A percentile compares a stretch with the other conserved stretches of the same genome.
phyloP scores from a whole-genome alignment of 2,113 vertebrate species.

The Clupea harengus region DNA sequence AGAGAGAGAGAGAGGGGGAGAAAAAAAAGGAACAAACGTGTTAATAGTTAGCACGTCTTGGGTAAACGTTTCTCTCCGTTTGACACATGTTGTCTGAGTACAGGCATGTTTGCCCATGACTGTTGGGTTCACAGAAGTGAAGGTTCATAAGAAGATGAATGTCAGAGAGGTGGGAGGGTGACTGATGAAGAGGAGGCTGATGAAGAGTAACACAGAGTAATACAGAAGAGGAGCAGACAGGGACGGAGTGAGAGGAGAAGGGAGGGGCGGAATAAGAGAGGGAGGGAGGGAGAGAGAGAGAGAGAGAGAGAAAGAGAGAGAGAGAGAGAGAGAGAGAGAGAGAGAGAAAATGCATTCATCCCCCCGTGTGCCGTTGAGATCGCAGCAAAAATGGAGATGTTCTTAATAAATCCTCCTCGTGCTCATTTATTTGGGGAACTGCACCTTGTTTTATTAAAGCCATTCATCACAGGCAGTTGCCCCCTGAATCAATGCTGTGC shows the following conservation, averaged over 20 bases:
- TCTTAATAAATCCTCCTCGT: constrained; percentile 69
- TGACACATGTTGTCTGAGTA: background rate
- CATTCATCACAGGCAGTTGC: constrained; percentile 70
- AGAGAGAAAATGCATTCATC: constrained; percentile 41
- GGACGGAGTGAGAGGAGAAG: background rate
- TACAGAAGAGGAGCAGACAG: background rate
- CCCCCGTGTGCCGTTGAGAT: constrained; percentile 53
- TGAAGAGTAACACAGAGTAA: background rate
- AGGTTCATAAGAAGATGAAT: background rate
- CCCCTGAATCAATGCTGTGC: constrained; percentile 67
- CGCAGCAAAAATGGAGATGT: constrained; percentile 69
- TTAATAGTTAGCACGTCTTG: background rate
- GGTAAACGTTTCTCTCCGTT: background rate
- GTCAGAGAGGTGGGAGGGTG: background rate
- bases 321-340: background rate
- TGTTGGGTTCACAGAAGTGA: background rate
- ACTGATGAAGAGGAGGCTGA: background rate
- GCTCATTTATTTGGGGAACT: constrained; percentile 71
- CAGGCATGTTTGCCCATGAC: background rate
- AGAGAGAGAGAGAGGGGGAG: constrained; percentile 31
- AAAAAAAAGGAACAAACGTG: constrained; percentile 5
- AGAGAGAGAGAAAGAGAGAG: background rate
- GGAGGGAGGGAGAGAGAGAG: background rate
- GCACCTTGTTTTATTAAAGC: constrained; percentile 75
- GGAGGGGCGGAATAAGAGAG: background rate